Evolutionary conservation across 1,140 invertebrate genomes (phyloP).

Genomic region (Hermatobates lingyangjiaoensis): DNA sequence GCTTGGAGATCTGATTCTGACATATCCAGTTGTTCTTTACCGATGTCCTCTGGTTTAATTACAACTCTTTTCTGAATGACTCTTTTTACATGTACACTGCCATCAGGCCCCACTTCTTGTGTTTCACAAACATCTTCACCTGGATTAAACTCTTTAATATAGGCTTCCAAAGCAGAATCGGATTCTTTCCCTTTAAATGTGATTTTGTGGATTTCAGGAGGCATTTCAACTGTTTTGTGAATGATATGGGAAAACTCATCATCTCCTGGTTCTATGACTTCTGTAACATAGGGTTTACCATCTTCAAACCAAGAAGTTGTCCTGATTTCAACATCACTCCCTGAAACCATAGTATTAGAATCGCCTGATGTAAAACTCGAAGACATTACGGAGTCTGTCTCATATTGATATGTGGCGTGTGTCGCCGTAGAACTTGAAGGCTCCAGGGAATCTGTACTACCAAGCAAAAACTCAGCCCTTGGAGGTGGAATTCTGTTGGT

Average conservation of each 20-base stretch:
- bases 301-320: slow-evolving; percentile 25
- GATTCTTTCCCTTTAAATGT: slow-evolving; percentile 33
- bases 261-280: slow-evolving; percentile 26
- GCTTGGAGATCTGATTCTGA: slow-evolving; percentile 18
- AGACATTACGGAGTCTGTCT: slow-evolving; percentile 62
- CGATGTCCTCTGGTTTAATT: slow-evolving; percentile 21
- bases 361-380: slow-evolving; percentile 59
- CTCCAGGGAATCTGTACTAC: slow-evolving; percentile 46
- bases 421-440: slow-evolving; percentile 56
- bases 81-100: slow-evolving; percentile 30
- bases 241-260: slow-evolving; percentile 26
- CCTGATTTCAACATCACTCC: slow-evolving; percentile 31
- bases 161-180: slow-evolving; percentile 28
- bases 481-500: slow-evolving; percentile 24
- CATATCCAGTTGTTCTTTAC: slow-evolving; percentile 14
- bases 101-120: slow-evolving; percentile 27
- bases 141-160: slow-evolving; percentile 29
- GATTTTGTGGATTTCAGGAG: slow-evolving; percentile 30
- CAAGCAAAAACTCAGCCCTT: slow-evolving; percentile 28
- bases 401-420: slow-evolving; percentile 62
- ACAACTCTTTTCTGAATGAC: slow-evolving; percentile 30
- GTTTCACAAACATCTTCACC: slow-evolving; percentile 29
- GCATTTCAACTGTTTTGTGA: slow-evolving; percentile 27
- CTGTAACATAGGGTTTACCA: slow-evolving; percentile 26
- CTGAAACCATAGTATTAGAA: slow-evolving; percentile 52